A percentile compares a stretch with the other conserved stretches of the same genome.
Evolutionary conservation across 2,113 vertebrate genomes (phyloP).

Genomic region (Camelus bactrianus): DNA sequence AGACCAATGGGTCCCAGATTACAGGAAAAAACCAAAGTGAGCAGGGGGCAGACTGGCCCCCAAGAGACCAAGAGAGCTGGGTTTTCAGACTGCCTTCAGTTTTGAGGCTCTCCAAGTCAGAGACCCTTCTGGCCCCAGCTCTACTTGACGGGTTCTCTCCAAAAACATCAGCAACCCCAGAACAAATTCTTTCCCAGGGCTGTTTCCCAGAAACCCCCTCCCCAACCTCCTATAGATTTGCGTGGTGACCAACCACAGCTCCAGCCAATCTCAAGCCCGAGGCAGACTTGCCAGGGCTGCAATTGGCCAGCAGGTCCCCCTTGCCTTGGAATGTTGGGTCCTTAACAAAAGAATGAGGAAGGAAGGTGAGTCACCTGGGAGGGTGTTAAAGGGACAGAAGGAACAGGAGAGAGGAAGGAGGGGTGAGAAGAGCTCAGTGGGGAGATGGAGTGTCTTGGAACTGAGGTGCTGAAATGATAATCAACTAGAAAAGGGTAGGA

Average conservation of each 20-base stretch:
- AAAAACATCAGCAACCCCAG: neutral
- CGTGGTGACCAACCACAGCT: conserved; percentile 32
- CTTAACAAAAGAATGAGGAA: conserved; percentile 83
- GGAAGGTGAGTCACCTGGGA: conserved; percentile 82
- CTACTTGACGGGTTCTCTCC: neutral
- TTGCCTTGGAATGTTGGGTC: conserved; percentile 78
- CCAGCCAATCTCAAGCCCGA: conserved; percentile 71
- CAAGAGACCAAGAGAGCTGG: neutral
- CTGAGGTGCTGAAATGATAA: neutral
- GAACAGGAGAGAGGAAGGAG: neutral
- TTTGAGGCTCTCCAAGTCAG: conserved; percentile 34
- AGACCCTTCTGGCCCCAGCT: neutral
- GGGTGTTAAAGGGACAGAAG: conserved; percentile 73
- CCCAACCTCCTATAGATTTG: conserved; percentile 29
- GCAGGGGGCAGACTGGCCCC: conserved; percentile 23
- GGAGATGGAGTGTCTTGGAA: neutral
- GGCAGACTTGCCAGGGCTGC: conserved; percentile 26
- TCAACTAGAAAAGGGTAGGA: neutral
- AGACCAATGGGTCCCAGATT: conserved; percentile 33
- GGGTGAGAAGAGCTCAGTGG: neutral
- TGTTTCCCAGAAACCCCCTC: conserved; percentile 27
- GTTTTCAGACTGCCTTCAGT: conserved; percentile 25
- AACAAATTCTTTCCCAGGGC: conserved; percentile 37
- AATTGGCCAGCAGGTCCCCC: conserved; percentile 73
- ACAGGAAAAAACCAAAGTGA: neutral